Conservation (phyloP, 2,113 vertebrate genomes). For the Pholis gunnellus region DNA sequence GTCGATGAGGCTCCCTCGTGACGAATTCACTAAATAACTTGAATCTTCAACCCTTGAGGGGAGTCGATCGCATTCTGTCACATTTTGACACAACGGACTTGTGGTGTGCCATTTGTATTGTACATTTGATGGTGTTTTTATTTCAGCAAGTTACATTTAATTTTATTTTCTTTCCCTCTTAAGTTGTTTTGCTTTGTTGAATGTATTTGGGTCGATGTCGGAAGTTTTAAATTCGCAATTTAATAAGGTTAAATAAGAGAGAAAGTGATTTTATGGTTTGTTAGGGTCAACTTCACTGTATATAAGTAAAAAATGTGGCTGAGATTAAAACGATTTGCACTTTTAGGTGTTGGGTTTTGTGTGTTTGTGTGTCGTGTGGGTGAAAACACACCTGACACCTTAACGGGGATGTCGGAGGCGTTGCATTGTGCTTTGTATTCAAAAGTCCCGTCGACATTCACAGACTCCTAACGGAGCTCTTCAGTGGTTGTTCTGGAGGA, state of each 20-base stretch:
- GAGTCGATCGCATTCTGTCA: constrained; percentile 48
- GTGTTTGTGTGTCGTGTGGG: neutral
- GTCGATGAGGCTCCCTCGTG: constrained; percentile 15
- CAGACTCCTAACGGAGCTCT: neutral
- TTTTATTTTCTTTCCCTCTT: constrained; percentile 31
- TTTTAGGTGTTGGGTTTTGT: constrained; percentile 71
- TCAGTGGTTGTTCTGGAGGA: neutral
- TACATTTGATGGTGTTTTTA: constrained; percentile 56
- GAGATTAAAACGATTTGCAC: constrained; percentile 87
- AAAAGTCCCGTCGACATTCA: constrained; percentile 18
- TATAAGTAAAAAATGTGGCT: constrained; percentile 79
- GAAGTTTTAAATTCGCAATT: constrained; percentile 66
- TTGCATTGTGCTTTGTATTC: constrained; percentile 73
- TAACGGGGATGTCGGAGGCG: neutral
- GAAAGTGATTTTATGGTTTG: constrained; percentile 71
- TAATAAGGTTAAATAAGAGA: constrained; percentile 52
- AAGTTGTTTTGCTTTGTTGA: constrained; percentile 72
- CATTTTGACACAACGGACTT: constrained; percentile 66
- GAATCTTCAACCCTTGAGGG: constrained; percentile 48
- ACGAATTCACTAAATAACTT: constrained; percentile 56
- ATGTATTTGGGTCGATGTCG: constrained; percentile 69
- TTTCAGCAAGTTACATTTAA: constrained; percentile 33
- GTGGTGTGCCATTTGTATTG: constrained; percentile 76
- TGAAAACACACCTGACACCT: constrained; percentile 9
- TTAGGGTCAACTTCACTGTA: constrained; percentile 84